Base-by-base conservation (phyloP, 2,797 vertebrate species). In the Synaphobranchus kaupii region DNA sequence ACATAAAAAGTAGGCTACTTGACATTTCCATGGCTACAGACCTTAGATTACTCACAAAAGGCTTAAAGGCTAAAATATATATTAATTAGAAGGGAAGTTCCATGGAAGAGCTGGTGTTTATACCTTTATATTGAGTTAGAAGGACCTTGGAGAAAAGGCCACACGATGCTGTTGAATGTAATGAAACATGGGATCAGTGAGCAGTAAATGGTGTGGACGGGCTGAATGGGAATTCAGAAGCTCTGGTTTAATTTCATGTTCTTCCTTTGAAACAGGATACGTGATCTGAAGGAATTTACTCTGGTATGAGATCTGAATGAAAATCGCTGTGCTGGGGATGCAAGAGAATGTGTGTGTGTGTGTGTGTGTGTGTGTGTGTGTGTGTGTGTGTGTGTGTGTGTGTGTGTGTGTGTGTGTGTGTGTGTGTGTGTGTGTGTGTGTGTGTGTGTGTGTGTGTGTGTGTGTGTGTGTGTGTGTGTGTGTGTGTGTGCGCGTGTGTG, bases 181-280 rank as follows among this genome's bases (percentile, higher is more conserved):
- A 68, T 83, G 58, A 68, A 63, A 83, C 20, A 31, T 34, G 50
- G 50, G 47, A 63, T 73, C 47, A 82, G 86, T 83, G 58, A 34
- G 73, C 76, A 86, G 58, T 86, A 56, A 86, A 81, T 66, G 54
- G 39, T 3, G 20, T 48, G 44, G 44, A 47, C 25, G 39, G 15
- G 17, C 31, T 44, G 34, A 47, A 44, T 39, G 73, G 56, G 83
- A 13, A 84, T 8, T 22, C 34, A 34, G 7, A 34, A 4, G 31
- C 28, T 44, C 39, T n/a, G 8, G 5, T 39, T 63, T 10, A 54
- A 83, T 71, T 87, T n/a, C 47, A 22, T 34, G 15, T 83, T 71
- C 12, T 60, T 63, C 52, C 86, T 83, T 34, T 17, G 28, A 48
- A 63, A 83, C 20, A 25, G 20, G 50, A 83, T 83, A 50, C 66